Evolutionary conservation across 2,113 vertebrate genomes (phyloP).

Genomic region (Tapirus terrestris): DNA sequence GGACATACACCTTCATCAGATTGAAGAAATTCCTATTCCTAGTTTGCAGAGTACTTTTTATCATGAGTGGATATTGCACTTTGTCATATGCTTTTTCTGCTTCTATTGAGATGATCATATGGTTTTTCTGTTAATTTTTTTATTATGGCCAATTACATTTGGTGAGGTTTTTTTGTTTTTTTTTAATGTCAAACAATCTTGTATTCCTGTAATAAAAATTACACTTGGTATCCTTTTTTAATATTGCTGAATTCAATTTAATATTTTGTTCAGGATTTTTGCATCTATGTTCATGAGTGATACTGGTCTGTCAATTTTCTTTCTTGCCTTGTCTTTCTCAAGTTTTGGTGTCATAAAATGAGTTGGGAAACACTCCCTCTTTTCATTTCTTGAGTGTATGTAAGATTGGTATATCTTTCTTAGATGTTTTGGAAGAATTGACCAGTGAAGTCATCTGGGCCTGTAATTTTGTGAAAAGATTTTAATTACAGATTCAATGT

Average conservation of each 20-base stretch:
- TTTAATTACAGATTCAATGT: background rate
- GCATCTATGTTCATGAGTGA: rapidly evolving
- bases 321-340: background rate
- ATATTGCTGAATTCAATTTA: too few relatives aligned
- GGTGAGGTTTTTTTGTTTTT: background rate
- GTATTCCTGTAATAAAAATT: background rate
- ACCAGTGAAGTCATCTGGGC: background rate
- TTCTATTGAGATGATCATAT: background rate
- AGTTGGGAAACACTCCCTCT: background rate
- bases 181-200: background rate
- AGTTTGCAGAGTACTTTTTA: background rate
- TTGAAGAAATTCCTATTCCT: background rate
- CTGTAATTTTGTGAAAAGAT: background rate
- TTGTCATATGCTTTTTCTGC: background rate
- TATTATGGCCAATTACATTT: too few relatives aligned
- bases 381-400: background rate
- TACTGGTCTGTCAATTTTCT: background rate
- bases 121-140: background rate
- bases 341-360: background rate
- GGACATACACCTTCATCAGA: background rate
- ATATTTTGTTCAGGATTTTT: background rate
- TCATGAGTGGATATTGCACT: background rate
- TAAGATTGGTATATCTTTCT: background rate
- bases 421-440: background rate
- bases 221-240: background rate